Percentiles rank a stretch among this genome's conserved stretches.
Evolutionary conservation across 1,140 invertebrate species (phyloP).

Genomic region (Charaxes varanes): DNA sequence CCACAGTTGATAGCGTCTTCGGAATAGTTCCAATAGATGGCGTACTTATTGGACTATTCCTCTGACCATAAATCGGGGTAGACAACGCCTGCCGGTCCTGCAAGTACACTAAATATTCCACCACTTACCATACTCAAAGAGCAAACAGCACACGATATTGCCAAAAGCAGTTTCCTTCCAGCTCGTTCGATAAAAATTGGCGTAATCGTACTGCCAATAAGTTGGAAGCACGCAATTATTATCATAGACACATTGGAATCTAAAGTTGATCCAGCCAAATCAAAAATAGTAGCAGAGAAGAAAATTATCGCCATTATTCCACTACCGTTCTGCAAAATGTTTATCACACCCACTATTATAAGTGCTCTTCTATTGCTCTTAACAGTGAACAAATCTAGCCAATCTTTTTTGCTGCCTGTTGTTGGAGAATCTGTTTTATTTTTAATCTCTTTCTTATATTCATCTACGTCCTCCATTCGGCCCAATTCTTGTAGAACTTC

Average conservation of each 20-base stretch:
- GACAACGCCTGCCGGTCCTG: too few relatives aligned
- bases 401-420: constrained; percentile 10
- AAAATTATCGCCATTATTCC: constrained; percentile 66
- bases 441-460: constrained; percentile 11
- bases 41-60: too few relatives aligned
- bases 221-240: constrained; percentile 50
- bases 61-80: too few relatives aligned
- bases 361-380: constrained; percentile 27
- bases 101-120: too few relatives aligned
- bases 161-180: constrained; percentile 66
- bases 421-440: constrained; percentile 14
- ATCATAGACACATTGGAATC: constrained; percentile 21
- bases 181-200: constrained; percentile 65
- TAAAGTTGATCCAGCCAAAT: constrained; percentile 26
- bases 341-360: constrained; percentile 13
- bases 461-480: constrained; percentile 22
- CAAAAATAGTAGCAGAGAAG: constrained; percentile 64
- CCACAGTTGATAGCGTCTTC: too few relatives aligned
- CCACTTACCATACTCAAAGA: constrained; percentile 27
- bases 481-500: constrained; percentile 17
- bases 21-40: too few relatives aligned
- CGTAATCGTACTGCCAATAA: constrained; percentile 41
- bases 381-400: constrained; percentile 22
- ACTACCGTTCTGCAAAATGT: constrained; percentile 50
- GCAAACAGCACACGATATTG: constrained; percentile 35